These are phyloP conservation scores for Orthonychiurus folsomi DNA, from an alignment of 2,888 invertebrate genomes.

Conservation along the genomic window DNA sequence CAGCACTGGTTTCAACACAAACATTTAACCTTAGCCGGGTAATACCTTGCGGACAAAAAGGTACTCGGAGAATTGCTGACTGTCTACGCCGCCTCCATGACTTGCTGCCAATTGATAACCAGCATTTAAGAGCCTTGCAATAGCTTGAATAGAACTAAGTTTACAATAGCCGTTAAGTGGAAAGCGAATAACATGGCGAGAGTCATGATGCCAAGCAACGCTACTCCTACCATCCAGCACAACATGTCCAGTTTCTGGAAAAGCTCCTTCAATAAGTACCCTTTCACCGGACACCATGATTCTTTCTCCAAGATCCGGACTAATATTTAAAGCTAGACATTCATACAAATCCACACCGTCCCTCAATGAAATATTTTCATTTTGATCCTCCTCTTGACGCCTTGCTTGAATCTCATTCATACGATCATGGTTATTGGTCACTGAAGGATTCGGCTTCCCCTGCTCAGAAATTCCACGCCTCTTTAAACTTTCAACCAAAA, in stretches of 20 bases:
- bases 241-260: constrained; percentile 56
- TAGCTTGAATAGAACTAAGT: constrained; percentile 78
- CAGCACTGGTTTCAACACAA: too few species aligned
- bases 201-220: constrained; percentile 66
- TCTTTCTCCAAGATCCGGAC: constrained; percentile 69
- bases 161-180: constrained; percentile 82
- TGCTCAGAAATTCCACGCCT: background rate
- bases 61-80: constrained; percentile 83
- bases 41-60: constrained; percentile 58
- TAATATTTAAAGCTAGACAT: constrained; percentile 69
- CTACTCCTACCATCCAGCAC: constrained; percentile 69
- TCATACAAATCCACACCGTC: constrained; percentile 46
- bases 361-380: background rate
- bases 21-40: too few species aligned
- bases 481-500: background rate
- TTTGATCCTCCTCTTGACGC: background rate
- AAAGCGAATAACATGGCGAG: constrained; percentile 71
- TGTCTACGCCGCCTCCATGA: constrained; percentile 77
- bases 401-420: background rate
- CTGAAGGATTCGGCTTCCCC: background rate
- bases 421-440: background rate
- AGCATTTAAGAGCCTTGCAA: constrained; percentile 67
- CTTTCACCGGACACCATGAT: constrained; percentile 74
- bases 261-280: constrained; percentile 60
- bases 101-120: constrained; percentile 71